Evolutionary conservation across 2,797 vertebrate species (phyloP).

Genomic region (Cynodonichthys magdalenae): DNA sequence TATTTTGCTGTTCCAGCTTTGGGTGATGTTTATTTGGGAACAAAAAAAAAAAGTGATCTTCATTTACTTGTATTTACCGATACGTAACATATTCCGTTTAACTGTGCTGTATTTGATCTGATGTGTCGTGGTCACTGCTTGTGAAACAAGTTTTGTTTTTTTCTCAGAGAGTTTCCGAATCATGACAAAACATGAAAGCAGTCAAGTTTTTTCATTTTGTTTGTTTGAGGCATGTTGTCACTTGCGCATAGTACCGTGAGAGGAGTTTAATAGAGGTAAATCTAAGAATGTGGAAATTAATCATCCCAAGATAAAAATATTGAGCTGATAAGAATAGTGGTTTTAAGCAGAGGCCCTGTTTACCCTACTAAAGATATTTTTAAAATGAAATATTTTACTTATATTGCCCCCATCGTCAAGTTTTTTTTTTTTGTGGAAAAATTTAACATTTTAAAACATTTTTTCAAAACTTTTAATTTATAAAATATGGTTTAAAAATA

Average conservation of each 20-base stretch:
- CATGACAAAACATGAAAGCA: slow-evolving; percentile 70
- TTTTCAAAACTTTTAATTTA: no score
- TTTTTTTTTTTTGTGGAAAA: no score
- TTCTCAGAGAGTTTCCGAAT: slow-evolving; percentile 72
- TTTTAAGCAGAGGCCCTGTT: not conserved
- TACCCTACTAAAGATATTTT: no score
- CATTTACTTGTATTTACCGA: slow-evolving; percentile 72
- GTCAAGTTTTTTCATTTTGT: slow-evolving; percentile 36
- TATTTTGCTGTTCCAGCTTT: slow-evolving; percentile 61
- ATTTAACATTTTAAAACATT: no score
- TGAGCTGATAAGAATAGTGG: not conserved
- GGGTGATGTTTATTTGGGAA: slow-evolving; percentile 46
- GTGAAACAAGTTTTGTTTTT: slow-evolving; percentile 44
- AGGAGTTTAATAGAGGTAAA: not conserved
- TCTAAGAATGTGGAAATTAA: slow-evolving; percentile 7
- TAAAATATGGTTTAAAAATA: no score
- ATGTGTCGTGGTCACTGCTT: slow-evolving; percentile 69
- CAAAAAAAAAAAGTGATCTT: slow-evolving; percentile 39
- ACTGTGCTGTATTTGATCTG: slow-evolving; percentile 64
- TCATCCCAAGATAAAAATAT: not conserved
- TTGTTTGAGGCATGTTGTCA: slow-evolving; percentile 7
- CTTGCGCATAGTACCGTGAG: slow-evolving; percentile 10
- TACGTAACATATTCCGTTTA: slow-evolving; percentile 65
- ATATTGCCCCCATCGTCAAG: no score
- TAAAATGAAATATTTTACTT: no score